Conservation (phyloP, 2,113 vertebrate species). For the Pangasianodon gigas region DNA sequence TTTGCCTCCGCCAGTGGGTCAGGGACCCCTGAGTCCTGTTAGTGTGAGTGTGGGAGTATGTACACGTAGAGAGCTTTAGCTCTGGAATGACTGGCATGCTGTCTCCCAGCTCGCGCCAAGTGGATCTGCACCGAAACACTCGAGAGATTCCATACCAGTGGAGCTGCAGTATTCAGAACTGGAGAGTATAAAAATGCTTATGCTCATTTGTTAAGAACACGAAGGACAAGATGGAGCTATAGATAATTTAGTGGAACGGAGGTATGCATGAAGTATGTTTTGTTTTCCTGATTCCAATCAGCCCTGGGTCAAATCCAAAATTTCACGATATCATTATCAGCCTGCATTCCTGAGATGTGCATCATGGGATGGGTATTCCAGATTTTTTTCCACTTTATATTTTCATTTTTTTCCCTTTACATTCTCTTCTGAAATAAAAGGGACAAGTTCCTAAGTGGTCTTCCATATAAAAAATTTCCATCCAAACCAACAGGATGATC, state of each 20-base stretch:
- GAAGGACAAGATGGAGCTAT: background rate
- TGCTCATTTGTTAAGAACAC: background rate
- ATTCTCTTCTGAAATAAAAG: background rate
- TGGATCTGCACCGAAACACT: background rate
- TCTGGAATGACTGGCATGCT: slow-evolving; percentile 39
- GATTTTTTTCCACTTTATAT: background rate
- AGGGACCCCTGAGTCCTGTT: background rate
- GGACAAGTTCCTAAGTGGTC: background rate
- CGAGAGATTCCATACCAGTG: background rate
- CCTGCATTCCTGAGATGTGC: background rate
- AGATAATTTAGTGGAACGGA: background rate
- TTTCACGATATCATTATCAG: background rate
- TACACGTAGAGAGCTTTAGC: background rate
- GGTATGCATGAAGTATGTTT: background rate
- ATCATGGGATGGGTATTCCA: background rate
- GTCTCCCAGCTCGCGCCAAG: background rate
- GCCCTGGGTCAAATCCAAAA: background rate
- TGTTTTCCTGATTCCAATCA: slow-evolving; percentile 2
- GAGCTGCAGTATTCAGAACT: background rate
- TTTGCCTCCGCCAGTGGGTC: background rate
- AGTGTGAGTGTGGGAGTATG: background rate
- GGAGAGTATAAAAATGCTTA: background rate
- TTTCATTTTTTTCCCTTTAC: background rate
- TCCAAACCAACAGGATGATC: background rate
- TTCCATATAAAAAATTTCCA: background rate